These are phyloP conservation scores for Tetragonula carbonaria DNA, from an alignment of 2,888 invertebrate species.

Conservation along the genomic window DNA sequence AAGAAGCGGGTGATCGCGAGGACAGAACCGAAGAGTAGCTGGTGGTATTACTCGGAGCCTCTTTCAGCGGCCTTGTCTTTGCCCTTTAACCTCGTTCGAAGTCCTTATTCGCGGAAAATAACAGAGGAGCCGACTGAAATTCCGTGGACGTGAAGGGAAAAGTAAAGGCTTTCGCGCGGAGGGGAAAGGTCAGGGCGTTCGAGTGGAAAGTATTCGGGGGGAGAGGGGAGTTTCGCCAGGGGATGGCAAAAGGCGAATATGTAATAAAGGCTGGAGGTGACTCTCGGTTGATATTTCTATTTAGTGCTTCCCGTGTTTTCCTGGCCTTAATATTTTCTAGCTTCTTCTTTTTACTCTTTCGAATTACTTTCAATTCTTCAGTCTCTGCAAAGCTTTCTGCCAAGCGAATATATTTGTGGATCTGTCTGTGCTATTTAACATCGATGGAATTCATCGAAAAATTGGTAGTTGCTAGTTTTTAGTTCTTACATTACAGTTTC, in stretches of 20 bases:
- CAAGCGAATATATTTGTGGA: too few species aligned
- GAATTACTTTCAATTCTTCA: background rate
- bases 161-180: slow-evolving; percentile 3
- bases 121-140: slow-evolving; percentile 3
- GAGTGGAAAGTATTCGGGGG: background rate
- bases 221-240: background rate
- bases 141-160: background rate
- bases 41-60: slow-evolving; percentile 16
- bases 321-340: background rate
- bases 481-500: too few species aligned
- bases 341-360: background rate
- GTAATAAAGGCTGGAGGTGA: background rate
- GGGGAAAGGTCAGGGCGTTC: background rate
- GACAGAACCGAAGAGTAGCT: background rate
- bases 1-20: slow-evolving; percentile 19
- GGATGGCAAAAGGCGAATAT: background rate
- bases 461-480: too few species aligned
- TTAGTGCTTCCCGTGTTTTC: too few species aligned
- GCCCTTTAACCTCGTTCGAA: slow-evolving; percentile 35
- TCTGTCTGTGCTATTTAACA: too few species aligned
- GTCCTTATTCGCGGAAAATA: slow-evolving; percentile 27
- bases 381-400: too few species aligned
- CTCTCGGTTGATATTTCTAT: background rate
- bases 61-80: slow-evolving; percentile 14
- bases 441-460: too few species aligned